Evolutionary conservation across 1,140 invertebrate genomes (phyloP).

Genomic region (Cyclargus thomasi): DNA sequence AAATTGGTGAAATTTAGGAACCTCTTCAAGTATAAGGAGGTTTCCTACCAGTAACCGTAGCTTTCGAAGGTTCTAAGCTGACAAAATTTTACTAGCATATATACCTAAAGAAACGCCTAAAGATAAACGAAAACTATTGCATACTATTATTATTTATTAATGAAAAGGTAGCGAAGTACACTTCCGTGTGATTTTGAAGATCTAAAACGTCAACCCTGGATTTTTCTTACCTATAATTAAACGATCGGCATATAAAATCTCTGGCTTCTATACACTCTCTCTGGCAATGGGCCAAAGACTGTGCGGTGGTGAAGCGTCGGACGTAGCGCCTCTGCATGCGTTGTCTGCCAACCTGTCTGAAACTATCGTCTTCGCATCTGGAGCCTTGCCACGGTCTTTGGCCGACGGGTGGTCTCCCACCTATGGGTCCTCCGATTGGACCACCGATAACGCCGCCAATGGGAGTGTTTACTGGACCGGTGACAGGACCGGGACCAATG

Average conservation of each 20-base stretch:
- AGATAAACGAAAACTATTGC: no score
- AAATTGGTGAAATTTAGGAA: no score
- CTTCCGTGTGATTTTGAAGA: background rate
- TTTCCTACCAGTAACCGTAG: no score
- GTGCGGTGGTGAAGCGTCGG: conserved; percentile 82
- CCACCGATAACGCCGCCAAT: conserved; percentile 40
- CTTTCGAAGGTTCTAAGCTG: no score
- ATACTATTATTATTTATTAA: no score
- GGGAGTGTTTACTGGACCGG: conserved; percentile 40
- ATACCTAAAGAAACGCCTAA: no score
- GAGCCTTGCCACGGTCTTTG: conserved; percentile 62
- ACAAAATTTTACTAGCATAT: no score
- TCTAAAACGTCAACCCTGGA: conserved; percentile 12
- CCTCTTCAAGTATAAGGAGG: no score
- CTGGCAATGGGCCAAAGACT: conserved; percentile 85
- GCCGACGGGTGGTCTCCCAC: conserved; percentile 45
- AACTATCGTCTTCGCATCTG: conserved; percentile 86
- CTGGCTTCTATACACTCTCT: conserved; percentile 87
- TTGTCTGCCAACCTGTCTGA: conserved; percentile 86
- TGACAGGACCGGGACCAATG: conserved; percentile 41
- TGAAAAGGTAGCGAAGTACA: no score
- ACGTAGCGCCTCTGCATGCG: conserved; percentile 87
- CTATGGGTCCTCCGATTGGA: conserved; percentile 46
- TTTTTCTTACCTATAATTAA: conserved; percentile 85
- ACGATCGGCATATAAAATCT: conserved; percentile 91